phyloP scores from a whole-genome alignment of 2,113 vertebrate genomes.

The Odobenus rosmarus region DNA sequence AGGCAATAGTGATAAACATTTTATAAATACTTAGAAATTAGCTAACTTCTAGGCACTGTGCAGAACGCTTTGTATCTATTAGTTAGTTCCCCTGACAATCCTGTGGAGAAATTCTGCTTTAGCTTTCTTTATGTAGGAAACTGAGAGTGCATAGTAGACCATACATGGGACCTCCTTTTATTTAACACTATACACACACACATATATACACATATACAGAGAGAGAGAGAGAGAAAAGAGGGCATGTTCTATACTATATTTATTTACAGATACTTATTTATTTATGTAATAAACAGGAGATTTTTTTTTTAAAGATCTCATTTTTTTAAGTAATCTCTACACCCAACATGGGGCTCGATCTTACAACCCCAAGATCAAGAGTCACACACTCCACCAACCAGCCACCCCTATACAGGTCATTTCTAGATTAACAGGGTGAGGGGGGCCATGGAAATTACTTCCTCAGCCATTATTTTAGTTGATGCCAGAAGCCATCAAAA shows the following conservation, averaged over 20 bases:
- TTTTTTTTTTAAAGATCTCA: neutral
- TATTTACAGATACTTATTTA: neutral
- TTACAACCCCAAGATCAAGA: neutral
- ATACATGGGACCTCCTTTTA: neutral
- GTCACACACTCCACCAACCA: neutral
- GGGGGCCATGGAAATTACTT: neutral
- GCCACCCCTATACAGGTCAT: neutral
- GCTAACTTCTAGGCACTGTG: neutral
- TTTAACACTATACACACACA: neutral
- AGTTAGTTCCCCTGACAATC: neutral
- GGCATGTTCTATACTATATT: neutral
- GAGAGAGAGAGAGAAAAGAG: neutral
- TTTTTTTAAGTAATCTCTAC: neutral
- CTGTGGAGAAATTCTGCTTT: neutral
- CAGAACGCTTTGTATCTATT: neutral
- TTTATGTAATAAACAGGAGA: neutral
- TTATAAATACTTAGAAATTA: neutral
- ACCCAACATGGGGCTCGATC: neutral
- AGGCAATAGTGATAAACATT: neutral
- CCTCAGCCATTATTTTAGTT: neutral
- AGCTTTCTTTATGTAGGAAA: constrained; percentile 23
- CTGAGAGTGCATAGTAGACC: neutral
- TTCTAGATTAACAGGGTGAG: neutral
- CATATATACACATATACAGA: neutral
- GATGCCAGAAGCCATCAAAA: neutral